These are phyloP conservation scores for Stomorhina lunata DNA, from an alignment of 2,888 invertebrate genomes.

Conservation along the genomic window DNA sequence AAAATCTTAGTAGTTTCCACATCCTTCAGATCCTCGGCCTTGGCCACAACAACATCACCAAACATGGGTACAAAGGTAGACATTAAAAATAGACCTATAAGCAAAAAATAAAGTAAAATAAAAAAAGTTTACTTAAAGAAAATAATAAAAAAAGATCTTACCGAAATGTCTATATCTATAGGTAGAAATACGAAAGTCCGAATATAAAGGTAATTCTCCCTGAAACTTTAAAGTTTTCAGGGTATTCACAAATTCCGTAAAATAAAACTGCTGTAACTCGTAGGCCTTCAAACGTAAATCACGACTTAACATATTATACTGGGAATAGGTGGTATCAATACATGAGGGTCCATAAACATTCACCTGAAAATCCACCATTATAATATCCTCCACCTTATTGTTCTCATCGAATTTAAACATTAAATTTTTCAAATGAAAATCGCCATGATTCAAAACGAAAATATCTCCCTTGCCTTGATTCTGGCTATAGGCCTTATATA, in stretches of 20 bases:
- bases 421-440: slow-evolving; percentile 73
- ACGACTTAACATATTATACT: slow-evolving; percentile 51
- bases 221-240: slow-evolving; percentile 60
- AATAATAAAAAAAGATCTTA: slow-evolving; percentile 24
- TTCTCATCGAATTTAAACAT: slow-evolving; percentile 69
- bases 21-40: slow-evolving; percentile 31
- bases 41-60: background rate
- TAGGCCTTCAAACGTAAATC: slow-evolving; percentile 53
- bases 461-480: slow-evolving; percentile 19
- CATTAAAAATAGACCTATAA: slow-evolving; percentile 14
- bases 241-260: slow-evolving; percentile 54
- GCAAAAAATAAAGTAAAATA: background rate
- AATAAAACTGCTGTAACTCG: slow-evolving; percentile 61
- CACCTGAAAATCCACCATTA: slow-evolving; percentile 63
- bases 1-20: slow-evolving; percentile 15
- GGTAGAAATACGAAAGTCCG: slow-evolving; percentile 58
- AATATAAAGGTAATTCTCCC: slow-evolving; percentile 61
- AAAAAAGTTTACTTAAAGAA: background rate
- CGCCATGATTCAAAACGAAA: slow-evolving; percentile 73
- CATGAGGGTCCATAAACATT: slow-evolving; percentile 62
- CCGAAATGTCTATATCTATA: slow-evolving; percentile 60
- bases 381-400: slow-evolving; percentile 23
- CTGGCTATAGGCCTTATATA: slow-evolving; percentile 32
- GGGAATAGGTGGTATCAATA: slow-evolving; percentile 60
- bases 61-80: slow-evolving; percentile 16